Conservation (phyloP, 2,888 invertebrate species). For the Conistra vaccinii region DNA sequence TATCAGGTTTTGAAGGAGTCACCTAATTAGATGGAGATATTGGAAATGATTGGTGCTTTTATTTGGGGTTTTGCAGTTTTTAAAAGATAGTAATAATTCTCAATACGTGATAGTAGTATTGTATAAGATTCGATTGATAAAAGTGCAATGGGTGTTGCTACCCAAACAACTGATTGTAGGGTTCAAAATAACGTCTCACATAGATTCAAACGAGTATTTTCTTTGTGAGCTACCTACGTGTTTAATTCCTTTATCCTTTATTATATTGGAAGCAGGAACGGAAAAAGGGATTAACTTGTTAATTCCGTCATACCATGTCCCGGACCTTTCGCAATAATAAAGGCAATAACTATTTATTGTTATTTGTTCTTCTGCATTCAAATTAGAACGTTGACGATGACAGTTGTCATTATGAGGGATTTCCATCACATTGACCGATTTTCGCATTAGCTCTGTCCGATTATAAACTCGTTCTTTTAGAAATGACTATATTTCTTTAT, state of each 20-base stretch:
- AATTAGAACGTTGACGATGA: conserved; percentile 27
- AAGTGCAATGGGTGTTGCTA: conserved; percentile 9
- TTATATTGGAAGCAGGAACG: conserved; percentile 3
- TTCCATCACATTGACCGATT: conserved; percentile 44
- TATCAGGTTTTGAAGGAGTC: conserved; percentile 54
- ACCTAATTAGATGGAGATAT: conserved; percentile 60
- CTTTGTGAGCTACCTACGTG: not conserved
- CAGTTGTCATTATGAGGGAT: conserved; percentile 15
- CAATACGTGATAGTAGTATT: conserved; percentile 3
- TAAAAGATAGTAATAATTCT: conserved; percentile 16
- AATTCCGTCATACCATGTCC: conserved; percentile 14
- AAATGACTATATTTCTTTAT: not conserved
- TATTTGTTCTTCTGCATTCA: conserved; percentile 40
- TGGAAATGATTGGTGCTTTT: conserved; percentile 22
- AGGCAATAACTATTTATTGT: conserved; percentile 52
- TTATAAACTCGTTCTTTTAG: not conserved
- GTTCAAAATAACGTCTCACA: too few relatives aligned
- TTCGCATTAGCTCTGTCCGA: not conserved
- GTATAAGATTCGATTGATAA: not conserved
- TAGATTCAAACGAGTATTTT: not conserved
- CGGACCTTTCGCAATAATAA: conserved; percentile 44
- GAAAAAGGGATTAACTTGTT: conserved; percentile 29
- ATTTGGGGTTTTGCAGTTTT: conserved; percentile 18
- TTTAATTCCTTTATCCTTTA: conserved; percentile 21
- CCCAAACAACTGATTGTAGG: not conserved